Evolutionary conservation across 2,888 invertebrate species (phyloP).

Genomic region (Julus scanicus): DNA sequence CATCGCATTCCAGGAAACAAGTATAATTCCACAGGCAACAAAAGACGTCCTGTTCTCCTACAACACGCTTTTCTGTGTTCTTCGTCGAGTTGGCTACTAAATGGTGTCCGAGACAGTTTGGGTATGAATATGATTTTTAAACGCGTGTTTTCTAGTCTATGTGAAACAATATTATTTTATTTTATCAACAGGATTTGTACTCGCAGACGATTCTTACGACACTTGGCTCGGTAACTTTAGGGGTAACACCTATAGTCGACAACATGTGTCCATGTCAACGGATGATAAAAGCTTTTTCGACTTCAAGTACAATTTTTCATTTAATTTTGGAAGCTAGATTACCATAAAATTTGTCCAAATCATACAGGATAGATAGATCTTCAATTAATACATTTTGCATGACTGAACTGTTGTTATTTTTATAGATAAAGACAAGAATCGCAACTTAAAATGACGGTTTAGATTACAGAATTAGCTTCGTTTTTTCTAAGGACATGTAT

Average conservation of each 20-base stretch:
- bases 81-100: constrained; percentile 53
- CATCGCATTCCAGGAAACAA: constrained; percentile 79
- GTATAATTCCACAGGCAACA: constrained; percentile 62
- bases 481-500: no score
- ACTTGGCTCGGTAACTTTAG: constrained; percentile 48
- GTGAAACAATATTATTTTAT: neutral
- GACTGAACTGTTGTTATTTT: no score
- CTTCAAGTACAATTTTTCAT: constrained; percentile 68
- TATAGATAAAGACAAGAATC: no score
- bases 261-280: constrained; percentile 71
- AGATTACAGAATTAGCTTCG: no score
- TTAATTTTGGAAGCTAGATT: neutral
- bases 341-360: no score
- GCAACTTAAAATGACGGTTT: no score
- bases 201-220: constrained; percentile 48
- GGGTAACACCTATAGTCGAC: constrained; percentile 62
- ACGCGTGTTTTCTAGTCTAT: no score
- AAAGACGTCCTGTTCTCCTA: constrained; percentile 66
- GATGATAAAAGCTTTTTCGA: constrained; percentile 77
- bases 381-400: no score
- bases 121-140: neutral
- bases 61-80: constrained; percentile 67
- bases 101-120: constrained; percentile 56
- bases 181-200: neutral
- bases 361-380: neutral